A percentile compares a stretch with the other conserved stretches of the same genome.
These are phyloP conservation scores for Cotesia vestalis DNA, from an alignment of 1,140 invertebrate species.

Conservation along the genomic window DNA sequence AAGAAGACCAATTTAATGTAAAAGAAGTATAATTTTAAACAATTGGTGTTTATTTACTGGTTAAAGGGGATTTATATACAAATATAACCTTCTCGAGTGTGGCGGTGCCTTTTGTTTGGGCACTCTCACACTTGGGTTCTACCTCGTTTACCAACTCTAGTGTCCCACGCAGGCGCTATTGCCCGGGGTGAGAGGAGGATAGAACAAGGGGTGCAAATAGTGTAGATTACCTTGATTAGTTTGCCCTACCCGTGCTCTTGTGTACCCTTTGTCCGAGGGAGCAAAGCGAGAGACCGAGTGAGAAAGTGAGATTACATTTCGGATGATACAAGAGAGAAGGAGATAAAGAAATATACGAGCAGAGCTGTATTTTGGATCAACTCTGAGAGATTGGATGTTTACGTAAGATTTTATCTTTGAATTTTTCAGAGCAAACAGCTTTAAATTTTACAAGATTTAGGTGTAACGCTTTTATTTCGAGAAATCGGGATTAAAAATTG, in stretches of 20 bases:
- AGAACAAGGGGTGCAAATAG: slow-evolving; percentile 41
- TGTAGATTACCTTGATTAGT: slow-evolving; percentile 48
- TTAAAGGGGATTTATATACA: neutral
- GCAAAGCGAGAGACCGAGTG: slow-evolving; percentile 12
- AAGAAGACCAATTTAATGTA: too few species aligned
- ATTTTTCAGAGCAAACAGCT: neutral
- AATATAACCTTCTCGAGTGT: slow-evolving; percentile 38
- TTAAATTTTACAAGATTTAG: too few species aligned
- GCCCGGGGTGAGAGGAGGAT: neutral
- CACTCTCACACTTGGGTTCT: slow-evolving; percentile 43
- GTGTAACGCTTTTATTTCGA: too few species aligned
- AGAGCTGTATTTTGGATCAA: slow-evolving; percentile 35
- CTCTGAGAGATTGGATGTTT: slow-evolving; percentile 41
- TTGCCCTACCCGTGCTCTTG: slow-evolving; percentile 42
- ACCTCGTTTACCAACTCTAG: slow-evolving; percentile 29
- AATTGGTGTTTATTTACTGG: too few species aligned
- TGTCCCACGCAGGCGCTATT: slow-evolving; percentile 23
- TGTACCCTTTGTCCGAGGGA: slow-evolving; percentile 41
- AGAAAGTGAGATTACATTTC: neutral
- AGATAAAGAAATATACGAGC: slow-evolving; percentile 23
- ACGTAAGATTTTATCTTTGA: slow-evolving; percentile 32
- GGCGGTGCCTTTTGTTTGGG: slow-evolving; percentile 31
- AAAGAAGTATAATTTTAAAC: too few species aligned
- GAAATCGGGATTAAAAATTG: too few species aligned
- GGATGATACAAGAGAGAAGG: neutral